Percentiles rank a stretch among this genome's conserved stretches.
phyloP scores from a whole-genome alignment of 2,113 vertebrate species.

The Chinchilla lanigera region DNA sequence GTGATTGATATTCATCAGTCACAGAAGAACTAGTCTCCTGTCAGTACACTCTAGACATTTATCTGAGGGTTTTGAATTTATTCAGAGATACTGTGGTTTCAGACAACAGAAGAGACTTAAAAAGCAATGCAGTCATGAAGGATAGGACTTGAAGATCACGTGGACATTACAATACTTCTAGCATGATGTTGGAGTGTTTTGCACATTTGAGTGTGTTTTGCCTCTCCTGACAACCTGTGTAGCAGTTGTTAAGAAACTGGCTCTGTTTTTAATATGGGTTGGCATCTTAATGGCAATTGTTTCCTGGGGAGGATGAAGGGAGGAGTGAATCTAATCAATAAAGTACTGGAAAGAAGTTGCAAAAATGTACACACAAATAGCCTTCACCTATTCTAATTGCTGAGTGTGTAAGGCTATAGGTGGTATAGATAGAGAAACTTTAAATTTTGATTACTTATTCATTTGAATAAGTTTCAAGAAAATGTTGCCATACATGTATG shows the following conservation, averaged over 20 bases:
- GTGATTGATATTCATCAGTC: conserved; percentile 93
- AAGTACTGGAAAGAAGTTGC: neutral
- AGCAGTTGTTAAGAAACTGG: neutral
- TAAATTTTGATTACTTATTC: neutral
- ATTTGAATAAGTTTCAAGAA: neutral
- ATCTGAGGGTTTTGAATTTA: conserved; percentile 88
- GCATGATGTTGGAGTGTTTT: neutral
- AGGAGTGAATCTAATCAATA: neutral
- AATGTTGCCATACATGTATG: neutral
- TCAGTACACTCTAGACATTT: conserved; percentile 88
- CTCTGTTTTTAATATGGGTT: neutral
- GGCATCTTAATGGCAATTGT: neutral
- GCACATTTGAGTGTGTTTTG: too few relatives aligned
- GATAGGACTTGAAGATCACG: neutral
- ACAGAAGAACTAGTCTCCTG: conserved; percentile 89
- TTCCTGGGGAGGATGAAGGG: neutral
- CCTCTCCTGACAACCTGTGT: neutral
- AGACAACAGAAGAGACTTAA: conserved; percentile 92
- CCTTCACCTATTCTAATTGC: neutral
- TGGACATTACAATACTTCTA: too few relatives aligned
- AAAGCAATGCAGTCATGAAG: neutral
- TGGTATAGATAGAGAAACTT: neutral
- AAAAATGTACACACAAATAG: neutral
- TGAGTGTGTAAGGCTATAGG: neutral
- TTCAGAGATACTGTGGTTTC: conserved; percentile 86